These are phyloP conservation scores for Phycodurus eques DNA, from an alignment of 2,113 vertebrate genomes.

Conservation along the genomic window DNA sequence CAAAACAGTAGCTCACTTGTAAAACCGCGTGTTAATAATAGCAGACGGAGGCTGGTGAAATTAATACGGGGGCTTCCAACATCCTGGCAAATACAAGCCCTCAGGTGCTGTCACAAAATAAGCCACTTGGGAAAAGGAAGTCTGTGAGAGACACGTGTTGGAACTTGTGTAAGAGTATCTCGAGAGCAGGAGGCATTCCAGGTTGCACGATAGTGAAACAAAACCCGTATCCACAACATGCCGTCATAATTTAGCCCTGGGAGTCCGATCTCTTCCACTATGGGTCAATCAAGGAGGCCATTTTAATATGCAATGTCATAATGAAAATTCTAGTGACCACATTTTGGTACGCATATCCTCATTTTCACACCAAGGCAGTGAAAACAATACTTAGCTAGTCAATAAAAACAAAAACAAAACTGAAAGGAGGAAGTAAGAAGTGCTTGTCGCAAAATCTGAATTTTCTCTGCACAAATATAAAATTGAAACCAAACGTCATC, in stretches of 20 bases:
- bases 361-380: slow-evolving; percentile 33
- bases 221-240: slow-evolving; percentile 25
- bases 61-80: slow-evolving; percentile 38
- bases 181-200: slow-evolving; percentile 38
- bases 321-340: not conserved
- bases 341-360: slow-evolving; percentile 40
- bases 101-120: slow-evolving; percentile 54
- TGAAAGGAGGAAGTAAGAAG: slow-evolving; percentile 18
- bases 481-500: not conserved
- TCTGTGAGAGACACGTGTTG: slow-evolving; percentile 39
- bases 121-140: slow-evolving; percentile 40
- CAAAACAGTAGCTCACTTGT: slow-evolving; percentile 51
- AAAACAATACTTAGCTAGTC: slow-evolving; percentile 39
- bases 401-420: slow-evolving; percentile 16
- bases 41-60: slow-evolving; percentile 36
- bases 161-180: slow-evolving; percentile 43
- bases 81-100: slow-evolving; percentile 47
- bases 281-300: not conserved
- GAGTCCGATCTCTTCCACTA: not conserved
- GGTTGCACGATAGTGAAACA: slow-evolving; percentile 33
- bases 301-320: not conserved
- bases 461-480: not conserved
- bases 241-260: not conserved
- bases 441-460: not conserved
- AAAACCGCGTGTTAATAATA: slow-evolving; percentile 43